Conservation (phyloP, 2,113 vertebrate genomes). For the Scolopax mira region DNA sequence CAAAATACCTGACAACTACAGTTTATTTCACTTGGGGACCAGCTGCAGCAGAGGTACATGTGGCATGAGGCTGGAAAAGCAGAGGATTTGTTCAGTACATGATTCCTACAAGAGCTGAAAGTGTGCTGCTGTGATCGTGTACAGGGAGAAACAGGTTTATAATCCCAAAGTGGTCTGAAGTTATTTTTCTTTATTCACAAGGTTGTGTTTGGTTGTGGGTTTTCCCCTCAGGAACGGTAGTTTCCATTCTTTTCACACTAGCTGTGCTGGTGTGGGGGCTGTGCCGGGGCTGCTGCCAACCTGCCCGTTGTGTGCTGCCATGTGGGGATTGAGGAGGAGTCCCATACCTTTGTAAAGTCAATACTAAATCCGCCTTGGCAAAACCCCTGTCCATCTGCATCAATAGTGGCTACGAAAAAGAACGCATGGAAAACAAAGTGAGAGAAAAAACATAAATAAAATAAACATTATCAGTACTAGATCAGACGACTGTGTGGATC, state of each 20-base stretch:
- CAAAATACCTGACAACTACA: neutral
- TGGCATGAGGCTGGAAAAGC: neutral
- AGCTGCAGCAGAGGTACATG: neutral
- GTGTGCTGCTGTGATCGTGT: neutral
- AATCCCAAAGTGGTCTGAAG: neutral
- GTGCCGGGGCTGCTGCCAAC: neutral
- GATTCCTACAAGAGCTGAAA: neutral
- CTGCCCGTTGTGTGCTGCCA: neutral
- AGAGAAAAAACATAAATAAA: neutral
- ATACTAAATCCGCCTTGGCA: conserved; percentile 98
- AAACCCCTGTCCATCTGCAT: conserved; percentile 96
- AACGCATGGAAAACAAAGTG: conserved; percentile 12
- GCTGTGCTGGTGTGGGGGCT: neutral
- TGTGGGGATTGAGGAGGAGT: neutral
- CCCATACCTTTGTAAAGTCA: conserved; percentile 90
- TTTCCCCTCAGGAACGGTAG: neutral
- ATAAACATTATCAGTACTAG: neutral
- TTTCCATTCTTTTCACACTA: neutral
- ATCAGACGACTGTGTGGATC: neutral
- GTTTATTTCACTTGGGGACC: neutral
- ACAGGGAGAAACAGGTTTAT: neutral
- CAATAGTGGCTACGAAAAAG: conserved; percentile 76
- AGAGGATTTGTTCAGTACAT: neutral
- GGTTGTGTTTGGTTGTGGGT: neutral
- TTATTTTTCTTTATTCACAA: neutral